These are phyloP conservation scores for Acronicta leporina DNA, from an alignment of 2,888 invertebrate species.

Conservation along the genomic window DNA sequence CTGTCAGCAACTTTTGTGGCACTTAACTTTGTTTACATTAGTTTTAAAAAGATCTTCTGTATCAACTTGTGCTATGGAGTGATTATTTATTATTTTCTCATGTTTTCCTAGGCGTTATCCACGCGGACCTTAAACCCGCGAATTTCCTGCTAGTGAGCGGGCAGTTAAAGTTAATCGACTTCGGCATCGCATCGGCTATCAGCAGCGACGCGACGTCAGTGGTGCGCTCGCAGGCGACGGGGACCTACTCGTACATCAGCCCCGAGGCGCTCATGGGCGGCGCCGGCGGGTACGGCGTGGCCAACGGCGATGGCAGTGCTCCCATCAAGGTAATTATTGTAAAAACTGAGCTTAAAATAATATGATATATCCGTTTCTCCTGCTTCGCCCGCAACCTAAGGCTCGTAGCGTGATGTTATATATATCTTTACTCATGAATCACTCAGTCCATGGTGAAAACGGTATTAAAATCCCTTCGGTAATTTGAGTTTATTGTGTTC, in stretches of 20 bases:
- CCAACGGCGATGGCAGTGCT: conserved; percentile 72
- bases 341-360: too few relatives aligned
- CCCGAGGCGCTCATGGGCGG: conserved; percentile 96
- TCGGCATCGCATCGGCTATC: conserved; percentile 97
- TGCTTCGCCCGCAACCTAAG: too few relatives aligned
- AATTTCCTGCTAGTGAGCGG: conserved; percentile 97
- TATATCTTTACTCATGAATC: too few relatives aligned
- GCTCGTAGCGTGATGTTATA: too few relatives aligned
- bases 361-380: too few relatives aligned
- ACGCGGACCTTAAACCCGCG: conserved; percentile 98
- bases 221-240: conserved; percentile 94
- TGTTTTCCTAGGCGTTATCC: conserved; percentile 93
- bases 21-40: too few relatives aligned
- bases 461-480: too few relatives aligned
- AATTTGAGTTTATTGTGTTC: too few relatives aligned
- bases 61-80: too few relatives aligned
- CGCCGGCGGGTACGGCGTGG: conserved; percentile 78
- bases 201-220: conserved; percentile 97
- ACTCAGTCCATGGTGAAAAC: too few relatives aligned
- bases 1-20: too few relatives aligned
- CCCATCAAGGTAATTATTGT: conserved; percentile 78
- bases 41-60: too few relatives aligned
- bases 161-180: conserved; percentile 97
- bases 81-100: neutral
- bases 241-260: conserved; percentile 98